These are phyloP conservation scores for Aplysia californica DNA, from an alignment of 1,140 invertebrate species.

Conservation along the genomic window DNA sequence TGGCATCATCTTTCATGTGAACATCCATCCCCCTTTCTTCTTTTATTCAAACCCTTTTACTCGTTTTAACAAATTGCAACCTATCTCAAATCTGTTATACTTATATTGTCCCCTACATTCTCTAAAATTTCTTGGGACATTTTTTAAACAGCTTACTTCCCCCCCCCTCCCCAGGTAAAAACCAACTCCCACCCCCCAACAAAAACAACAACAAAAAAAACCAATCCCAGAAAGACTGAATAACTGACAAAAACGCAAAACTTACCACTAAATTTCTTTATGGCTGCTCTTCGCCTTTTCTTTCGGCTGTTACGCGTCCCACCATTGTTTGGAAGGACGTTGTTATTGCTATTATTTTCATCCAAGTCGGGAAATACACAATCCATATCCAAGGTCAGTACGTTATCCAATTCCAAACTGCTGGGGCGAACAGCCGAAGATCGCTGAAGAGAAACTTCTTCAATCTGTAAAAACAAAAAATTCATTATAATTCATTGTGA, in stretches of 20 bases:
- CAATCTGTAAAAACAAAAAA: constrained; percentile 1
- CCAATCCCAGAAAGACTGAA: not conserved
- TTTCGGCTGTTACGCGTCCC: constrained; percentile 45
- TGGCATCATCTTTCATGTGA: too few species aligned
- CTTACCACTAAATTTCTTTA: constrained; percentile 62
- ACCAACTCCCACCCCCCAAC: not conserved
- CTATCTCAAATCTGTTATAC: not conserved
- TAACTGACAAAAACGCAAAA: not conserved
- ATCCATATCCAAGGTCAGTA: constrained; percentile 53
- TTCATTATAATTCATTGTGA: not conserved
- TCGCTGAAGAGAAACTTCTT: constrained; percentile 1
- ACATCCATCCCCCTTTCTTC: too few species aligned
- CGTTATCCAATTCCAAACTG: constrained; percentile 56
- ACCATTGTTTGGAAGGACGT: constrained; percentile 22
- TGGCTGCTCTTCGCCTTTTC: constrained; percentile 57
- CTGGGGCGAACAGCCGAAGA: constrained; percentile 39
- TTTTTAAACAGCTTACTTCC: not conserved
- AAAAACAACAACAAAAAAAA: not conserved
- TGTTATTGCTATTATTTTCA: constrained; percentile 43
- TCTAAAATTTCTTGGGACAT: not conserved
- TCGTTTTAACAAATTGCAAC: too few species aligned
- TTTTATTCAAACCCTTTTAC: too few species aligned
- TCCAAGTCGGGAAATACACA: constrained; percentile 44
- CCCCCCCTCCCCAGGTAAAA: not conserved
- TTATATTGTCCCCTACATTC: not conserved